These are phyloP conservation scores for Phengaris alcon DNA, from an alignment of 2,888 invertebrate species.

Conservation along the genomic window DNA sequence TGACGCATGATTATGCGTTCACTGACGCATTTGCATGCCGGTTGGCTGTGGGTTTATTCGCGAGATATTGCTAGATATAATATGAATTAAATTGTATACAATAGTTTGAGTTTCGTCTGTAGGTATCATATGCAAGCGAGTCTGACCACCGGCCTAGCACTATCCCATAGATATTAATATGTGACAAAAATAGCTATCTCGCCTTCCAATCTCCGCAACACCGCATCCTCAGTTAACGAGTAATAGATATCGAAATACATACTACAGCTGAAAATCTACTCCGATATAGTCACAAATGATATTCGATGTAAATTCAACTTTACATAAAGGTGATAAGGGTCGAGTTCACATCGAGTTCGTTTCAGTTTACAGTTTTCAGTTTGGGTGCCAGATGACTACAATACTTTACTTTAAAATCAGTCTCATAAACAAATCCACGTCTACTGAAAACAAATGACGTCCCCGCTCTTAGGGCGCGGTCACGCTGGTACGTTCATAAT, in stretches of 20 bases:
- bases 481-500: background rate
- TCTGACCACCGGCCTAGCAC: constrained; percentile 69
- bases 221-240: constrained; percentile 53
- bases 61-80: too few species aligned
- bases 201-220: constrained; percentile 56
- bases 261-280: constrained; percentile 19
- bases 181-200: constrained; percentile 77
- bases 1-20: too few species aligned
- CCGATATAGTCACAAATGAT: constrained; percentile 4
- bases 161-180: constrained; percentile 54
- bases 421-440: constrained; percentile 63
- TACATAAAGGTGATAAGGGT: constrained; percentile 18
- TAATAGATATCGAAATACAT: constrained; percentile 52
- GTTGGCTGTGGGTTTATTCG: too few species aligned
- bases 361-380: constrained; percentile 19
- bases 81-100: too few species aligned
- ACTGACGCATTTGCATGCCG: too few species aligned
- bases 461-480: constrained; percentile 19
- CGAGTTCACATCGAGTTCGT: constrained; percentile 18
- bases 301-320: constrained; percentile 10
- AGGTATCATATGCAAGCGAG: constrained; percentile 43
- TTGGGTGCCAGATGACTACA: constrained; percentile 48
- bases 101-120: background rate
- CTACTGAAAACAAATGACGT: constrained; percentile 32
- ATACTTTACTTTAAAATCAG: constrained; percentile 73